phyloP scores from a whole-genome alignment of 2,888 invertebrate species.

The Chorisops tibialis region DNA sequence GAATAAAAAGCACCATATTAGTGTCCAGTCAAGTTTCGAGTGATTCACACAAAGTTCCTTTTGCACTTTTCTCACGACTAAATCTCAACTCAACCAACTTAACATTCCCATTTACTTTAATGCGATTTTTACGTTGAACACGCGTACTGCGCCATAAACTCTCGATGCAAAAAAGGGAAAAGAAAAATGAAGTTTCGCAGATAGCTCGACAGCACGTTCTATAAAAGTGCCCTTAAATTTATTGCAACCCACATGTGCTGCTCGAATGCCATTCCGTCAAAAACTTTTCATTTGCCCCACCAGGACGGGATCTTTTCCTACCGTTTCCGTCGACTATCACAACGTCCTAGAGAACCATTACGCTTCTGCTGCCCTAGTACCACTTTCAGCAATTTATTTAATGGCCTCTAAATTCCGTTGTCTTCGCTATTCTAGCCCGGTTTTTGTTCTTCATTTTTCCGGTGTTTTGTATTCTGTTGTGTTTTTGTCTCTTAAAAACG shows the following conservation, averaged over 20 bases:
- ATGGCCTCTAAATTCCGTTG: slow-evolving; percentile 17
- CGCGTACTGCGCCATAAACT: slow-evolving; percentile 20
- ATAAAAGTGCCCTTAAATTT: slow-evolving; percentile 16
- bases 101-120: slow-evolving; percentile 24
- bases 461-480: background rate
- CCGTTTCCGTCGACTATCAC: background rate
- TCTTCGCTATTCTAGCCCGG: background rate
- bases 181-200: background rate
- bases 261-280: too few species aligned
- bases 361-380: background rate
- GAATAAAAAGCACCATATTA: too few species aligned
- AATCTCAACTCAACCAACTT: slow-evolving; percentile 18
- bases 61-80: slow-evolving; percentile 25
- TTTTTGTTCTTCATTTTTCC: too few species aligned
- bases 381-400: slow-evolving; percentile 24
- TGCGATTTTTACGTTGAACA: slow-evolving; percentile 15
- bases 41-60: too few species aligned
- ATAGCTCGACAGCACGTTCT: background rate
- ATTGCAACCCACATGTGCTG: background rate
- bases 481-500: background rate
- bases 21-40: too few species aligned
- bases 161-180: background rate
- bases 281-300: slow-evolving; percentile 8
- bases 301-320: background rate
- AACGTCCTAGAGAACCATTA: background rate